Evolutionary conservation across 2,797 vertebrate species (phyloP), one percentile per base, ranked within the genome.

Genomic region (Poecile montanus): DNA sequence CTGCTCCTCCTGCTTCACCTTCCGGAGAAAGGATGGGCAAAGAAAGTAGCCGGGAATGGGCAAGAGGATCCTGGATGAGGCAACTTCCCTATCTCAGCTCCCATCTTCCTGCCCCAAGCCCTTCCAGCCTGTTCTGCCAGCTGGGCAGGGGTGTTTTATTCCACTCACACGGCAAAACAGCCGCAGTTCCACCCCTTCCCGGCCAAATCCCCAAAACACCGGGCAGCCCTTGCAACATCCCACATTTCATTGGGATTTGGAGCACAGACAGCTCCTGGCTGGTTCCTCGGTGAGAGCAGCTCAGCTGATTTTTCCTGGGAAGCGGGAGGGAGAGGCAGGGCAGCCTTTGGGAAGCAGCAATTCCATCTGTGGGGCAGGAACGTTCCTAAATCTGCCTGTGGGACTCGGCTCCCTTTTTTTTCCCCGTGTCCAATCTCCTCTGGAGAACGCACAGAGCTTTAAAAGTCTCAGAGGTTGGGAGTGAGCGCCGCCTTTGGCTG

Each of bases 81-180:
- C 86, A 91, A 74, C 16, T 36, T 74, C n/a, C 4, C 45, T 83
- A 30, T 91, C 81, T 22, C 63, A 80, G 91, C 78, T 86, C 7
- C 17, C 45, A 13, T 65, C 90, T 51, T 53, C 65, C 38, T 93
- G 81, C 83, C 91, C 85, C 78, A 57, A 1, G 32, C 73, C 82
- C 90, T 91, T n/a, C 36, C 54, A 90, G 85, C 91, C 74, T 87
- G 88, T 92, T 96, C 93, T 95, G 84, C 87, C 73, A 72, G 88
- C 83, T 27, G 53, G 67, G 87, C 53, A 65, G 78, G 87, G 78
- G 14, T n/a, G 67, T 29, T 92, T 16, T 26, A 76, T 30, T 73
- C 72, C 26, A 2, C 82, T 85, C 48, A 73, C 61, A 32, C 58
- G 40, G 62, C 36, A 65, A 75, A 94, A 90, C 77, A 92, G 48